A percentile compares a stretch with the other conserved stretches of the same genome.
Evolutionary conservation across 2,888 invertebrate species (phyloP).

Genomic region (Pristionchus entomophagus): DNA sequence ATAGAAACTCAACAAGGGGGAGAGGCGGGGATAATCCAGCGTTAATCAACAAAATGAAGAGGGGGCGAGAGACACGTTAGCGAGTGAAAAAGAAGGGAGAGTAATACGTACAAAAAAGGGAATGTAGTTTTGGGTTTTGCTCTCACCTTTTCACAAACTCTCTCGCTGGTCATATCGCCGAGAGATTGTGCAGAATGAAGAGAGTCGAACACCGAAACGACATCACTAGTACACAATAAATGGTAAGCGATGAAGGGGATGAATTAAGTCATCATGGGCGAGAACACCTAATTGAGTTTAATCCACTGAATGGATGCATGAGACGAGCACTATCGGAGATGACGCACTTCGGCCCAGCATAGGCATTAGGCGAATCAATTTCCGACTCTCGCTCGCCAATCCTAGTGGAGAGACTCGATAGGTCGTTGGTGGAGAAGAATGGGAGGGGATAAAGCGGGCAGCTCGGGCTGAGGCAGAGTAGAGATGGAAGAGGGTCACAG

Average conservation of each 20-base stretch:
- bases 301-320: not conserved
- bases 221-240: not conserved
- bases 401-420: not conserved
- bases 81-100: not conserved
- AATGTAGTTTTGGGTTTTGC: too few species aligned
- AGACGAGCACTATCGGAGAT: not conserved
- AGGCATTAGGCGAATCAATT: not conserved
- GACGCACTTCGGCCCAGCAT: not conserved
- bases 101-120: constrained; percentile 17
- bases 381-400: constrained; percentile 3
- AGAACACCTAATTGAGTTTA: constrained; percentile 36
- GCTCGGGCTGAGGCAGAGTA: not conserved
- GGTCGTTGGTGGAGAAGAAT: constrained; percentile 18
- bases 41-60: not conserved
- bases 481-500: not conserved
- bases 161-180: too few species aligned
- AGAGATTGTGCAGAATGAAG: too few species aligned
- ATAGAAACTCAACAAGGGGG: constrained; percentile 35
- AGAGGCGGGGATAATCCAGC: constrained; percentile 10
- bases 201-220: too few species aligned
- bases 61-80: not conserved
- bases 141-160: too few species aligned
- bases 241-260: constrained; percentile 31
- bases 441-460: constrained; percentile 1
- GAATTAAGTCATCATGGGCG: constrained; percentile 48